Percentiles rank a stretch among this genome's conserved stretches.
Evolutionary conservation across 1,140 invertebrate species (phyloP).

Genomic region (Drosophila arawakana): DNA sequence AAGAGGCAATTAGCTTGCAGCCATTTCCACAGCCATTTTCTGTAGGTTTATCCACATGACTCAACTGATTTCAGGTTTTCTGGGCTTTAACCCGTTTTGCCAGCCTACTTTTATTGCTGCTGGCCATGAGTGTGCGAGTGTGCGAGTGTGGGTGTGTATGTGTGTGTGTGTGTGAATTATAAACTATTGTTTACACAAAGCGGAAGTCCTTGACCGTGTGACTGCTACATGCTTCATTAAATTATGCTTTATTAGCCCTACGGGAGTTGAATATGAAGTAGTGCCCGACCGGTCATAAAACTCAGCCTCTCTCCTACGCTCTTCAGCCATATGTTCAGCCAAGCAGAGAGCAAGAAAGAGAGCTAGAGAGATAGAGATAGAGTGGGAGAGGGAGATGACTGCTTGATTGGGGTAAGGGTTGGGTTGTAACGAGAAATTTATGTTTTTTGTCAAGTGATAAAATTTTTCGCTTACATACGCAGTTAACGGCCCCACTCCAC

Average conservation of each 20-base stretch:
- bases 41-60: conserved; percentile 23
- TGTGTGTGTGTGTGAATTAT: conserved; percentile 66
- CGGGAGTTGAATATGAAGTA: conserved; percentile 82
- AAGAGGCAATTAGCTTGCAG: neutral
- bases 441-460: conserved; percentile 82
- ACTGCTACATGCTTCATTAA: conserved; percentile 79
- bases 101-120: conserved; percentile 63
- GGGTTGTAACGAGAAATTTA: conserved; percentile 71
- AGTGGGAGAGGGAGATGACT: neutral
- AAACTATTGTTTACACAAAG: conserved; percentile 82
- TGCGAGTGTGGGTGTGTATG: conserved; percentile 20
- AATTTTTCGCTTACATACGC: conserved; percentile 80
- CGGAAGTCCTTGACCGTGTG: conserved; percentile 75
- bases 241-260: conserved; percentile 82
- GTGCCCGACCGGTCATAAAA: conserved; percentile 49
- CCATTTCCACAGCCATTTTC: neutral
- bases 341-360: neutral
- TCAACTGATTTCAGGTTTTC: conserved; percentile 53
- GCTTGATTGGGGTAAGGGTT: conserved; percentile 19
- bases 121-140: conserved; percentile 8
- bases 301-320: conserved; percentile 11
- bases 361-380: neutral
- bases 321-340: conserved; percentile 21
- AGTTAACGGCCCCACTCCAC: conserved; percentile 54
- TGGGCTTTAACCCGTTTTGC: conserved; percentile 60